These are phyloP conservation scores for Caenorhabditis becei DNA, from an alignment of 2,888 invertebrate species.

Conservation along the genomic window DNA sequence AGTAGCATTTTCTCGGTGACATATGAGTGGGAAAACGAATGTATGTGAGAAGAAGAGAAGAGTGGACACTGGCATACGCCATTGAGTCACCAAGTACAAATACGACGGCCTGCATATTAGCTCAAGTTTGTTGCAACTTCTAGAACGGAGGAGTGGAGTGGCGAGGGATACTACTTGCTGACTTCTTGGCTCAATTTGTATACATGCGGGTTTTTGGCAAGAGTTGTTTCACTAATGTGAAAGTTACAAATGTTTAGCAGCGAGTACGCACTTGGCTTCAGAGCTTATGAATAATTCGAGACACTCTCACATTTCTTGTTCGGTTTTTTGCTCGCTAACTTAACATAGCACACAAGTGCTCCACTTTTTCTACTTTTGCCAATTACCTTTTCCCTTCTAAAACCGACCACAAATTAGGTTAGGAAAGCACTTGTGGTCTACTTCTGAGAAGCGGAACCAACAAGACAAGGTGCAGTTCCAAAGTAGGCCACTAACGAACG, in stretches of 20 bases:
- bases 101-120: constrained; percentile 34
- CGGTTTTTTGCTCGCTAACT: constrained; percentile 28
- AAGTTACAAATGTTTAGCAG: constrained; percentile 58
- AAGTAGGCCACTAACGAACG: not conserved
- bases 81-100: constrained; percentile 51
- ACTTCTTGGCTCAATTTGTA: constrained; percentile 21
- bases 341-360: constrained; percentile 14
- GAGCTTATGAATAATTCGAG: constrained; percentile 50
- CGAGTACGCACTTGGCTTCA: constrained; percentile 43
- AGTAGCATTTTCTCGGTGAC: constrained; percentile 30
- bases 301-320: constrained; percentile 59
- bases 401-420: constrained; percentile 50
- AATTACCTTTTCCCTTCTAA: constrained; percentile 50
- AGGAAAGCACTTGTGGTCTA: not conserved
- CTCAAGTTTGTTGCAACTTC: constrained; percentile 32
- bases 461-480: too few relatives aligned
- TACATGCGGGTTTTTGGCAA: constrained; percentile 24
- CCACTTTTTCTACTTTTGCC: constrained; percentile 3
- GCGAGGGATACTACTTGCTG: not conserved
- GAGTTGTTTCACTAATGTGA: constrained; percentile 43
- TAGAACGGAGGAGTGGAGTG: not conserved
- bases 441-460: too few relatives aligned
- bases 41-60: constrained; percentile 37
- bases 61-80: constrained; percentile 21
- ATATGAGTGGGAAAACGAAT: constrained; percentile 54